A percentile compares a stretch with the other conserved stretches of the same genome.
These are phyloP conservation scores for Nylanderia fulva DNA, from an alignment of 1,140 invertebrate species.

Conservation along the genomic window DNA sequence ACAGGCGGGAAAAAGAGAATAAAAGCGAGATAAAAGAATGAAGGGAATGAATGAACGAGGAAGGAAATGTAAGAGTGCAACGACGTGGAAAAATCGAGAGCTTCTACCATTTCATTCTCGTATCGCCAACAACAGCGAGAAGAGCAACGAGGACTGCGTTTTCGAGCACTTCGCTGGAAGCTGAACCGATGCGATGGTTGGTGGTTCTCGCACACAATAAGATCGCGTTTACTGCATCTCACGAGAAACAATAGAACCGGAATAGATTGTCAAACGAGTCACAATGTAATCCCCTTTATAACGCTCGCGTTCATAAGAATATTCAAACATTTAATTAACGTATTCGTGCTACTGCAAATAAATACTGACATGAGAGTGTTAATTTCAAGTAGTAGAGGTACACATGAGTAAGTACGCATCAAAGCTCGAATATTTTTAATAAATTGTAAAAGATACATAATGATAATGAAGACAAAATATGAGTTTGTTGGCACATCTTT, in stretches of 20 bases:
- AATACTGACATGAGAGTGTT: background rate
- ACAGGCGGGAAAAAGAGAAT: background rate
- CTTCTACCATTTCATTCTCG: slow-evolving; percentile 26
- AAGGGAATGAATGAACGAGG: slow-evolving; percentile 9
- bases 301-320: background rate
- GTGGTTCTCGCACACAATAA: slow-evolving; percentile 16
- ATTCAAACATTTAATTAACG: slow-evolving; percentile 14
- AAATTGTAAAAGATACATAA: background rate
- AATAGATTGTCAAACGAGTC: slow-evolving; percentile 13
- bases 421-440: background rate
- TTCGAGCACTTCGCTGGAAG: background rate
- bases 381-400: background rate
- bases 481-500: background rate
- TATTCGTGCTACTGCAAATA: background rate
- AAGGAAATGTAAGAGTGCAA: slow-evolving; percentile 14
- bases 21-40: background rate
- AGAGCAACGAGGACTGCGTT: background rate
- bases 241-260: background rate
- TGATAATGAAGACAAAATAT: background rate
- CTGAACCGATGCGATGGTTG: background rate
- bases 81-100: slow-evolving; percentile 48
- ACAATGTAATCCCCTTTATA: slow-evolving; percentile 2
- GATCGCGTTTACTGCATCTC: slow-evolving; percentile 10
- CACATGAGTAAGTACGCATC: background rate
- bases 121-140: background rate